Evolutionary conservation across 2,888 invertebrate genomes (phyloP).

Genomic region (Atrina japonica): DNA sequence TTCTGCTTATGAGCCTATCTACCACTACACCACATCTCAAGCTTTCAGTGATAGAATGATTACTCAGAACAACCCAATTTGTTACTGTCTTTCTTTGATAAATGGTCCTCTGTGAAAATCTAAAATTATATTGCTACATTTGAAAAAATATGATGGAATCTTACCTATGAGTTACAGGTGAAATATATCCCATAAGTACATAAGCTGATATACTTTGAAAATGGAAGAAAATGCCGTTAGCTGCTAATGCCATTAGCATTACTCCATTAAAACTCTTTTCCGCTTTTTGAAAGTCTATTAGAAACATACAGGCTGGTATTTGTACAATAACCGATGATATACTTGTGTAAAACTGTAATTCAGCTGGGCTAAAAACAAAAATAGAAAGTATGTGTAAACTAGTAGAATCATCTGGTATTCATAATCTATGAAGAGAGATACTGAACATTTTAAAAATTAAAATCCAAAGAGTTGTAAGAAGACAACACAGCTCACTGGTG

Average conservation of each 20-base stretch:
- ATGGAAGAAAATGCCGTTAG: conserved; percentile 89
- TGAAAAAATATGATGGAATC: too few relatives aligned
- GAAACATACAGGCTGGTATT: conserved; percentile 86
- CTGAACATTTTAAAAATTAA: not conserved
- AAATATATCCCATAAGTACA: conserved; percentile 90
- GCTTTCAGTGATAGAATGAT: too few relatives aligned
- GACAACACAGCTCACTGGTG: too few relatives aligned
- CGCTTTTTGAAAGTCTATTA: conserved; percentile 85
- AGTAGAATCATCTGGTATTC: not conserved
- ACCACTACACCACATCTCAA: too few relatives aligned
- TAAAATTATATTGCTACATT: too few relatives aligned
- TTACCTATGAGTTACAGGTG: conserved; percentile 87
- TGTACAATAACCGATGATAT: conserved; percentile 88
- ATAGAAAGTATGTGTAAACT: not conserved
- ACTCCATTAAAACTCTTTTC: conserved; percentile 81
- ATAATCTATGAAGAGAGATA: not conserved
- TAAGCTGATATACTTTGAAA: conserved; percentile 91
- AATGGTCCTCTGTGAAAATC: too few relatives aligned
- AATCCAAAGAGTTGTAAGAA: not conserved
- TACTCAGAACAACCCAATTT: too few relatives aligned
- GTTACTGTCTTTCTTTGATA: too few relatives aligned
- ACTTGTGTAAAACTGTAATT: conserved; percentile 90
- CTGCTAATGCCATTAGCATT: conserved; percentile 84
- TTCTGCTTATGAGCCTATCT: too few relatives aligned
- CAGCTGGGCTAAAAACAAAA: conserved; percentile 85